Percentiles rank a stretch among this genome's conserved stretches.
Evolutionary conservation across 2,888 invertebrate genomes (phyloP).

Genomic region (Drosophila testacea): DNA sequence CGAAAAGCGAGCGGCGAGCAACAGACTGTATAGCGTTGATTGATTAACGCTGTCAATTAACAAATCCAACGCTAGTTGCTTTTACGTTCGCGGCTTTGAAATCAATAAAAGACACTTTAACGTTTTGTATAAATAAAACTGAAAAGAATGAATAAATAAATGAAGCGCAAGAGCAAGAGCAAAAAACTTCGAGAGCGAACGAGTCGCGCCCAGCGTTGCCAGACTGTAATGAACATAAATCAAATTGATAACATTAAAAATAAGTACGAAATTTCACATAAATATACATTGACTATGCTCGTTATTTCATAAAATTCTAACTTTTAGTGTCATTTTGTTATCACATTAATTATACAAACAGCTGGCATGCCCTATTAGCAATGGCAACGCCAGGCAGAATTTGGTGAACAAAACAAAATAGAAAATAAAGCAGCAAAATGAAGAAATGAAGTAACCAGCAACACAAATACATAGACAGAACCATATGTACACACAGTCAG

Average conservation of each 20-base stretch:
- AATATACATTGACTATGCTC: neutral
- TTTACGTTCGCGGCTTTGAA: slow-evolving; percentile 40
- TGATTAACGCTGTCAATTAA: slow-evolving; percentile 73
- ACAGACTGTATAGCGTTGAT: slow-evolving; percentile 38
- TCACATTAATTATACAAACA: slow-evolving; percentile 19
- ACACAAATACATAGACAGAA: slow-evolving; percentile 43
- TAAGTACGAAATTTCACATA: neutral
- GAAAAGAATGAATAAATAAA: slow-evolving; percentile 55
- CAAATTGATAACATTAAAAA: slow-evolving; percentile 34
- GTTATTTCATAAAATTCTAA: slow-evolving; percentile 5
- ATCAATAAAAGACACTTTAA: slow-evolving; percentile 63
- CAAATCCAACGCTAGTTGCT: slow-evolving; percentile 46
- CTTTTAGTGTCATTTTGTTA: neutral
- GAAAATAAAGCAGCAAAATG: slow-evolving; percentile 30
- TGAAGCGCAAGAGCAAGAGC: slow-evolving; percentile 59
- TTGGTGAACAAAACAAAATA: slow-evolving; percentile 66
- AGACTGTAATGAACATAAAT: slow-evolving; percentile 30
- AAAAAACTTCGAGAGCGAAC: slow-evolving; percentile 44
- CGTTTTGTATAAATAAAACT: slow-evolving; percentile 71
- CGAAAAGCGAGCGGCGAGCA: slow-evolving; percentile 31
- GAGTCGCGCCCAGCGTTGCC: slow-evolving; percentile 60
- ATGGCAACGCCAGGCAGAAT: slow-evolving; percentile 58
- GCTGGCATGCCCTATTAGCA: slow-evolving; percentile 3
- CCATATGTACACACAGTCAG: slow-evolving; percentile 27
- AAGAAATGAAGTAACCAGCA: slow-evolving; percentile 48